phyloP scores from a whole-genome alignment of 2,888 invertebrate species.

The Pristionchus exspectatus region DNA sequence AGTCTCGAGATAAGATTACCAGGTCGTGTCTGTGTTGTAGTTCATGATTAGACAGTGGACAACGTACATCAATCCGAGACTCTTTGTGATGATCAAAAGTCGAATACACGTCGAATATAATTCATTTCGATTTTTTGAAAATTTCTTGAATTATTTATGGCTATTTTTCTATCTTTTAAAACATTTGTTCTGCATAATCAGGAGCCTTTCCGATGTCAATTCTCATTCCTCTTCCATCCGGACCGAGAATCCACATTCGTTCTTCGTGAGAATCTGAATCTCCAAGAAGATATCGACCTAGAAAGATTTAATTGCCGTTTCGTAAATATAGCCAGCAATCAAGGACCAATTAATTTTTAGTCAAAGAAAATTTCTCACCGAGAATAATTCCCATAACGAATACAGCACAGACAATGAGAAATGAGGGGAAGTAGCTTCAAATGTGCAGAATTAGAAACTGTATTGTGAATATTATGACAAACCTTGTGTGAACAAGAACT shows the following conservation, averaged over 20 bases:
- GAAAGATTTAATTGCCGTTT: neutral
- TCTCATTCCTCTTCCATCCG: conserved; percentile 33
- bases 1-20: neutral
- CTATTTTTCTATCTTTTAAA: neutral
- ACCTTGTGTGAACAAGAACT: conserved; percentile 23
- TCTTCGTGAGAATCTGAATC: neutral
- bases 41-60: neutral
- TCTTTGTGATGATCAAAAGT: neutral
- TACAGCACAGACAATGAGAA: conserved; percentile 7
- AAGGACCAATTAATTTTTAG: neutral
- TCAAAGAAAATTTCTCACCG: neutral
- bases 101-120: too few relatives aligned
- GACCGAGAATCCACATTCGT: conserved; percentile 42
- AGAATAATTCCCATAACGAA: conserved; percentile 33
- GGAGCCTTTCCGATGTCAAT: neutral
- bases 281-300: neutral
- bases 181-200: conserved; percentile 37
- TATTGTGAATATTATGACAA: neutral
- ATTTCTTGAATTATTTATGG: neutral
- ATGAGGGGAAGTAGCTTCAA: conserved; percentile 27
- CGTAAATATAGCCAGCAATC: neutral
- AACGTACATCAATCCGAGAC: neutral
- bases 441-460: neutral
- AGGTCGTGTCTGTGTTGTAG: neutral
- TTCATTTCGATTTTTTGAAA: too few relatives aligned